phyloP scores from a whole-genome alignment of 2,113 vertebrate species.

The Nanorana parkeri region DNA sequence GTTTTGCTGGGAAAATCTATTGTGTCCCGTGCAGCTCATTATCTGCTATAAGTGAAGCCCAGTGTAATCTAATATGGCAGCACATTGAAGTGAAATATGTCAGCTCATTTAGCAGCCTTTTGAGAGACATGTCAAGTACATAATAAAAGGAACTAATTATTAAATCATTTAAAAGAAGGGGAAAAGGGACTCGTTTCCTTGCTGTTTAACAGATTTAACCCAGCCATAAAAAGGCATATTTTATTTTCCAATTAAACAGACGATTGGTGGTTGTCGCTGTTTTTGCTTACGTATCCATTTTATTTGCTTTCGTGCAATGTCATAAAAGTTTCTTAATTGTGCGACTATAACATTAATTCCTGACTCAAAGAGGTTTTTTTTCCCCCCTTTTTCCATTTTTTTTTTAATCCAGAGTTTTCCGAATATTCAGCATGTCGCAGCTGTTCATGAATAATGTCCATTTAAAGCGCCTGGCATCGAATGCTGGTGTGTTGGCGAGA shows the following conservation, averaged over 20 bases:
- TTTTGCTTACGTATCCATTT: background rate
- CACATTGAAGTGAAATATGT: slow-evolving; percentile 59
- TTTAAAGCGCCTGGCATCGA: slow-evolving; percentile 90
- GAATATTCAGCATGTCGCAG: slow-evolving; percentile 94
- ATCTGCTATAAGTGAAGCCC: slow-evolving; percentile 46
- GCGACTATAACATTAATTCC: slow-evolving; percentile 89
- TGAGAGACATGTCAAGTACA: slow-evolving; percentile 58
- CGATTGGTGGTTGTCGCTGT: background rate
- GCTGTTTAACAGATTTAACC: slow-evolving; percentile 50
- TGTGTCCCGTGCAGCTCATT: slow-evolving; percentile 27
- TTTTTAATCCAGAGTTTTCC: slow-evolving; percentile 58
- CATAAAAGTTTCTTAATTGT: slow-evolving; percentile 78
- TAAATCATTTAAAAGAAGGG: slow-evolving; percentile 56
- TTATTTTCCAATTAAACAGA: background rate
- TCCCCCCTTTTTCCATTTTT: slow-evolving; percentile 15
- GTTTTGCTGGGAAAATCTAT: slow-evolving; percentile 60
- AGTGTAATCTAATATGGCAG: slow-evolving; percentile 57
- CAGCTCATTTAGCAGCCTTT: slow-evolving; percentile 60
- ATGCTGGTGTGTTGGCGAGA: slow-evolving; percentile 84
- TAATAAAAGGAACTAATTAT: slow-evolving; percentile 61
- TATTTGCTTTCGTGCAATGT: slow-evolving; percentile 63
- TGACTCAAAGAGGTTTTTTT: slow-evolving; percentile 80
- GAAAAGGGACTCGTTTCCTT: slow-evolving; percentile 58
- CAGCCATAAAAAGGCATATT: slow-evolving; percentile 33
- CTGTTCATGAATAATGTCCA: slow-evolving; percentile 99